Evolutionary conservation across 2,113 vertebrate species (phyloP).

Genomic region (Mustelus asterias): DNA sequence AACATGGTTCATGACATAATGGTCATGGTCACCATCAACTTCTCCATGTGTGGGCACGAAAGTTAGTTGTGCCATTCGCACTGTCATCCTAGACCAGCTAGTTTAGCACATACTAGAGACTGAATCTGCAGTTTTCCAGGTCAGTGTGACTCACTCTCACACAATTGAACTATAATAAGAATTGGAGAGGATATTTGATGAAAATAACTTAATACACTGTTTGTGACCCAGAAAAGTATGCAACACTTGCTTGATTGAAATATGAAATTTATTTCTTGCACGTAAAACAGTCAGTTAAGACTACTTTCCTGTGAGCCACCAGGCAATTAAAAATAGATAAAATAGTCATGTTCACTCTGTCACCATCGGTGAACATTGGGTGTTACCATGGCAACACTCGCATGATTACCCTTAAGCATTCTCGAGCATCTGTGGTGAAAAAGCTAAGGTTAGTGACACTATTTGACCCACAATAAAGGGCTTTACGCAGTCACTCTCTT

Average conservation of each 20-base stretch:
- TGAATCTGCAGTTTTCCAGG: not conserved
- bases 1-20: not conserved
- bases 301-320: not conserved
- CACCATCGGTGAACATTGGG: not conserved
- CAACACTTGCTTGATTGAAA: not conserved
- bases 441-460: not conserved
- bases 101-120: not conserved
- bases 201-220: not conserved
- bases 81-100: not conserved
- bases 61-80: not conserved
- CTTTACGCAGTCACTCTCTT: not conserved
- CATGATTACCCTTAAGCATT: not conserved
- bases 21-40: not conserved
- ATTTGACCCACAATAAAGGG: not conserved
- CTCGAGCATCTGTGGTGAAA: not conserved
- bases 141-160: not conserved
- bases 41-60: not conserved
- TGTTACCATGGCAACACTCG: not conserved
- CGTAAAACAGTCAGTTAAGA: not conserved
- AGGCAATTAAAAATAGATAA: slow-evolving; percentile 1
- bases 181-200: not conserved
- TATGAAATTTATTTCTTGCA: not conserved
- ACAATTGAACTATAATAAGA: not conserved
- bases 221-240: not conserved
- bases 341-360: not conserved